Base-by-base conservation (phyloP, 2,888 invertebrate species). In the Aspidapion aeneum region DNA sequence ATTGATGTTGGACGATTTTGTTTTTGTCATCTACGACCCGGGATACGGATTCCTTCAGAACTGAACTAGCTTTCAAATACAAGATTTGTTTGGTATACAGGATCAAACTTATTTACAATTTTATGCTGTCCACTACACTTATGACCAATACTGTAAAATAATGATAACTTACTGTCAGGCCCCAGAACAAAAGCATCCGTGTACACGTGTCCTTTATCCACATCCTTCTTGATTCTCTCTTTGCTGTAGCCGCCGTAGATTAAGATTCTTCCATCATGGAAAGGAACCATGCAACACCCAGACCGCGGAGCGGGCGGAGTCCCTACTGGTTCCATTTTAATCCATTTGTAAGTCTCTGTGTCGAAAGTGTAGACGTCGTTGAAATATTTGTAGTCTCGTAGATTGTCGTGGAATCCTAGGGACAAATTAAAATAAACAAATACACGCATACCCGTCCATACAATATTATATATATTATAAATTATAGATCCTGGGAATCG, bases 311-410 rank as follows among this genome's bases (percentile, higher is more conserved):
- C 79, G 0, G 96, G 96, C 1, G 87, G 82, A 3, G 82, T 83
- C 1, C 92, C 91, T 67, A 75, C 78, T 0, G 87, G 81, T 59
- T 87, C 85, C 57, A 96, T 74, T 76, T 89, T 90, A 1, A 79
- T 82, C 96, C 96, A 97, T 0, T 82, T 82, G 72, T 93, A 88
- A 0, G 86, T 86, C 73, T 93, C 93, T 68, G 93, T 79, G 71
- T 92, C 89, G 80, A 97, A 96, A 35, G 87, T 78, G 78, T 92
- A 85, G 1, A 94, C 78, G 77, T 97, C 97, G 78, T 96, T 96
- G 77, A 87, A 94, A 81, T 96, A 97, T 70, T 90, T 90, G 77
- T 90, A 95, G 65, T 92, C 90, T 62, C 92, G 84, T 1, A 90
- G 85, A 78, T 94, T 96, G 80, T 97, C 96, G 74, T 91, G 88